Conservation (phyloP, 2,113 vertebrate genomes). For the Fregata magnificens region DNA sequence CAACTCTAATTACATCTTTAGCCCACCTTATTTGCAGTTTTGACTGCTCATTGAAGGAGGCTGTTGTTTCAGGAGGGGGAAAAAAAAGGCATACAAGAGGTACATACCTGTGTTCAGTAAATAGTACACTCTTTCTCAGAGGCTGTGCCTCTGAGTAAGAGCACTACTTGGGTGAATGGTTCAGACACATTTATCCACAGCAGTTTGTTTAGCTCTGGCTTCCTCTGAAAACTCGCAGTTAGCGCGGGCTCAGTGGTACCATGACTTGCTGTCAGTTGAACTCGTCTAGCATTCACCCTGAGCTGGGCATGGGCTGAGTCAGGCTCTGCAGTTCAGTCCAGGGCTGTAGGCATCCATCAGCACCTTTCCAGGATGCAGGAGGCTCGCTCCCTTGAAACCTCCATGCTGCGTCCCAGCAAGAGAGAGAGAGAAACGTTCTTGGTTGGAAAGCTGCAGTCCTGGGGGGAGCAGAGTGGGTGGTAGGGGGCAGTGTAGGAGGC, state of each 20-base stretch:
- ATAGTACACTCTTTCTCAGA: neutral
- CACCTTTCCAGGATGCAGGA: neutral
- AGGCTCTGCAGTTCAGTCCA: neutral
- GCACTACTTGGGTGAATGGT: neutral
- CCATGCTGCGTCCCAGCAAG: neutral
- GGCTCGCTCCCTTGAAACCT: neutral
- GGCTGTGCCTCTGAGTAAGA: neutral
- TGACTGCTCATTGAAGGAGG: neutral
- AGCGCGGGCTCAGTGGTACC: neutral
- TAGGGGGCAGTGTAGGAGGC: neutral
- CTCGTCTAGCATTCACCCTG: accelerated
- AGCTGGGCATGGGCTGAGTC: neutral
- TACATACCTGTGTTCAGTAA: neutral
- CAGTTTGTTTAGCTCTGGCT: neutral
- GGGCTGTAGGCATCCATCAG: neutral
- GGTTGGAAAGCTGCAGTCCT: neutral
- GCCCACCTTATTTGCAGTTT: neutral
- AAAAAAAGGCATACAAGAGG: neutral
- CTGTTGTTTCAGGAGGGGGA: accelerated
- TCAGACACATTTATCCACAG: neutral
- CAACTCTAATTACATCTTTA: neutral
- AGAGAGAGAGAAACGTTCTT: neutral
- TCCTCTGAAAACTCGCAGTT: neutral
- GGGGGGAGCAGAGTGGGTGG: accelerated
- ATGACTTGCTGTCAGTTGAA: neutral